Evolutionary conservation across 2,888 invertebrate species (phyloP).

Genomic region (Phengaris alcon): DNA sequence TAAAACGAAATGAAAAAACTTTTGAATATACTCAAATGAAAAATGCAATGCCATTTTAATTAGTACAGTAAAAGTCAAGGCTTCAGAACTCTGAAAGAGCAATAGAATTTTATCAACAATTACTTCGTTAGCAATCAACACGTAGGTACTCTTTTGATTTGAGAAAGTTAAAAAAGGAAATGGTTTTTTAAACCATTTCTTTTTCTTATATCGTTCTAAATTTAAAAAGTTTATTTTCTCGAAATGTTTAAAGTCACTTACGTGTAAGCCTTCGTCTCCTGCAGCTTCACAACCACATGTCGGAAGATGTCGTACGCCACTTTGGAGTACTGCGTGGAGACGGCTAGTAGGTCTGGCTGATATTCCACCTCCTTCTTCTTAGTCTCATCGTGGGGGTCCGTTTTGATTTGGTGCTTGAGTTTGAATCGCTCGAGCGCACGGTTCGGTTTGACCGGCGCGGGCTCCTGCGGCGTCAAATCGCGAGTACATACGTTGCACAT

Average conservation of each 20-base stretch:
- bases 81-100: too few species aligned
- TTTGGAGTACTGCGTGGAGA: slow-evolving; percentile 71
- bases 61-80: too few species aligned
- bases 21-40: too few species aligned
- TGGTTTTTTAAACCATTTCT: too few species aligned
- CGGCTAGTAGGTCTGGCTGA: slow-evolving; percentile 71
- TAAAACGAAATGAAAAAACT: too few species aligned
- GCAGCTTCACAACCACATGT: slow-evolving; percentile 53
- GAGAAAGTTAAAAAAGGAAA: too few species aligned
- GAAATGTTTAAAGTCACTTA: slow-evolving; percentile 51
- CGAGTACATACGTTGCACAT: slow-evolving; percentile 75
- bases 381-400: slow-evolving; percentile 57
- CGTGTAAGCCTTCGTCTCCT: slow-evolving; percentile 73
- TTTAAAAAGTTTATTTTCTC: too few species aligned
- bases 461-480: slow-evolving; percentile 48
- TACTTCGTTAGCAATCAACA: too few species aligned
- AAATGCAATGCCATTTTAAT: too few species aligned
- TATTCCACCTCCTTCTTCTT: slow-evolving; percentile 64
- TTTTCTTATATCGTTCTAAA: too few species aligned
- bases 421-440: slow-evolving; percentile 63
- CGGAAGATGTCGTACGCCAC: slow-evolving; percentile 61
- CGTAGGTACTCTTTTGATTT: too few species aligned
- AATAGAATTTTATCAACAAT: too few species aligned
- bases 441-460: slow-evolving; percentile 45
- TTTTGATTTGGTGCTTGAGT: slow-evolving; percentile 67